A percentile compares a stretch with the other conserved stretches of the same genome.
These are phyloP conservation scores for Drosophila pseudoobscura DNA, from an alignment of 1,140 invertebrate genomes.

Conservation along the genomic window DNA sequence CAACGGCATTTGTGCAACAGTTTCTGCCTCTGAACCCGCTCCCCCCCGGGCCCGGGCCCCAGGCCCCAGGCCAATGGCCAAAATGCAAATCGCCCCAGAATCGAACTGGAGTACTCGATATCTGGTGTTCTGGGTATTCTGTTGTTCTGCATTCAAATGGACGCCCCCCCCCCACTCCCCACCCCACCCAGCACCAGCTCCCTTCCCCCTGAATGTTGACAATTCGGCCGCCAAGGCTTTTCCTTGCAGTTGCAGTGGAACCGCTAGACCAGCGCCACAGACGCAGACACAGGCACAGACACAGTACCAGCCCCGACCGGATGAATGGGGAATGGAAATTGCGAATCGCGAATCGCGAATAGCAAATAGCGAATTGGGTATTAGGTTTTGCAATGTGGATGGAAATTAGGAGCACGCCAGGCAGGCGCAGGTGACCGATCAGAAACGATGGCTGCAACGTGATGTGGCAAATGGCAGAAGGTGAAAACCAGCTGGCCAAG, in stretches of 20 bases:
- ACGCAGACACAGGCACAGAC: background rate
- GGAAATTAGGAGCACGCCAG: conserved; percentile 59
- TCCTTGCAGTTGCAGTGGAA: conserved; percentile 44
- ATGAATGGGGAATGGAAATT: conserved; percentile 40
- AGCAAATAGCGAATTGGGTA: conserved; percentile 18
- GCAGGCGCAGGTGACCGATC: conserved; percentile 64
- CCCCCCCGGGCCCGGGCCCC: no score
- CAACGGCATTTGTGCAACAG: conserved; percentile 56
- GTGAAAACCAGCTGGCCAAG: conserved; percentile 1
- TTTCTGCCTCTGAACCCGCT: conserved; percentile 14
- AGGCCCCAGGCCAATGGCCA: conserved; percentile 40
- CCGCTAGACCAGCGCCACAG: conserved; percentile 39
- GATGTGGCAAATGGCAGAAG: conserved; percentile 27
- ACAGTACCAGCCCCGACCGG: conserved; percentile 5
- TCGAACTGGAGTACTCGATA: conserved; percentile 58
- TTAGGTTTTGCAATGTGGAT: conserved; percentile 45
- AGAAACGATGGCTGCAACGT: conserved; percentile 58
- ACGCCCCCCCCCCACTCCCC: background rate
- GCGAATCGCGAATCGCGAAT: conserved; percentile 12
- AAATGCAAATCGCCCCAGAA: conserved; percentile 55
- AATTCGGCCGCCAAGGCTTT: conserved; percentile 68
- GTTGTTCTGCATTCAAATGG: conserved; percentile 51
- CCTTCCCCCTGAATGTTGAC: background rate
- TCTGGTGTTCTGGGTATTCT: conserved; percentile 17
- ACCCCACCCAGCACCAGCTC: background rate